Evolutionary conservation across 1,140 invertebrate genomes (phyloP), one percentile per base, ranked within the genome.

Genomic region (Neodiprion virginianus): DNA sequence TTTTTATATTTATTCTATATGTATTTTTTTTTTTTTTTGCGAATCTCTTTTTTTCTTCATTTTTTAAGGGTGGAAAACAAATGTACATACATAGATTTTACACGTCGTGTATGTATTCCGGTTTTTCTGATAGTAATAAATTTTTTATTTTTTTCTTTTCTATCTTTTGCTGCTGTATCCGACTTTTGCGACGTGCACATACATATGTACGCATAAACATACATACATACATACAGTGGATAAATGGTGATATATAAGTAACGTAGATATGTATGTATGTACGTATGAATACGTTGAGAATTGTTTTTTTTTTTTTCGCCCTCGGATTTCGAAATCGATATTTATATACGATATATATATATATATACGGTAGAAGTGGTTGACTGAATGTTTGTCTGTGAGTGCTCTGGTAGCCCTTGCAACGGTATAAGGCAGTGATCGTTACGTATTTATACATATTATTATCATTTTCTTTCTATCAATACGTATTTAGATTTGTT

Each of bases 371-470:
- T 84, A 82, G 81, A 83, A 83, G 83, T 86, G 85, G 83, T 86
- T 82, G 82, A 87, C 85, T 83, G 85, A 86, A 88, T 87, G 86
- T 88, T 88, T 88, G 87, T 88, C 87, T 88, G 87, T 88, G 87
- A 88, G 86, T 88, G 86, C 87, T 82, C 84, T 84, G 82, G 82
- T 85, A 86, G 85, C 83, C 85, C 79, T 86, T 85, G 79, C 76
- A 82, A 83, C 76, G 79, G 76, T 75, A 80, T 78, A 83, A 79
- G 83, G 82, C 81, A 69, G 23, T 28, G 28, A 17, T n/a, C 23
- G 71, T 75, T 76, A 76, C 67, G 72, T 73, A 48, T 72, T 67
- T 68, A 47, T 69, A 67, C 67, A 71, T 67, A 74, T 71, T 69
- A 67, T 75, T 53, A 28, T n/a, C 14, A 8, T 69, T 47, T 69